Base-by-base conservation (phyloP, 1,140 invertebrate species). In the Calephelis nemesis region DNA sequence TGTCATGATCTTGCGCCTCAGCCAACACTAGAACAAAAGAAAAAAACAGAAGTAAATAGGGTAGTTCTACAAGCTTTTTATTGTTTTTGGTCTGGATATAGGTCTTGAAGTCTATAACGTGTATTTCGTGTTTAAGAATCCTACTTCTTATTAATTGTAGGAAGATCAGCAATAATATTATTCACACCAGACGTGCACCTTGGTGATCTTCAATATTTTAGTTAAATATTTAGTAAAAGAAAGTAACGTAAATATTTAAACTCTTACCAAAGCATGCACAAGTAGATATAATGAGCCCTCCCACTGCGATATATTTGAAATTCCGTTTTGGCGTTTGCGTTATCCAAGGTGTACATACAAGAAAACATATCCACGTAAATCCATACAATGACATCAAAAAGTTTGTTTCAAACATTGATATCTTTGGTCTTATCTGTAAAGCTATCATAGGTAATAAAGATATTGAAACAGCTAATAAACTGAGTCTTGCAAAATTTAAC, bases 321-420 rank as follows among this genome's bases (percentile, higher is more conserved):
- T 91, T 92, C 47, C 90, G 84, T 71, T 91, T 93, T 6, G 84
- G 81, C 9, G 89, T 91, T 63, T 88, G 84, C 66, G 81, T 81
- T 42, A 92, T 65, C 90, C 90, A 92, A 9, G 90, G 91, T 10
- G 85, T 90, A 52, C 80, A 72, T 48, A 92, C 60, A 54, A 92
- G 68, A 64, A 92, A 88, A 75, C 88, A 87, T 69, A 92, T 73
- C 90, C 90, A 93, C 5, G 87, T 82, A 63, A 92, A 90, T 0
- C 80, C 90, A 68, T 90, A 82, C 11, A 92, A 73, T 3, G 90
- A 86, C 74, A 91, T 80, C 15, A 92, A 67, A 67, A 92, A 89
- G 54, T 88, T 87, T 7, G 80, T 78, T 70, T 92, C 88, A 15
- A 79, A 77, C 58, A 83, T 76, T 19, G 83, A 78, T 73, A 88